Evolutionary conservation across 2,113 vertebrate species (phyloP).

Genomic region (Malaclemys terrapin): DNA sequence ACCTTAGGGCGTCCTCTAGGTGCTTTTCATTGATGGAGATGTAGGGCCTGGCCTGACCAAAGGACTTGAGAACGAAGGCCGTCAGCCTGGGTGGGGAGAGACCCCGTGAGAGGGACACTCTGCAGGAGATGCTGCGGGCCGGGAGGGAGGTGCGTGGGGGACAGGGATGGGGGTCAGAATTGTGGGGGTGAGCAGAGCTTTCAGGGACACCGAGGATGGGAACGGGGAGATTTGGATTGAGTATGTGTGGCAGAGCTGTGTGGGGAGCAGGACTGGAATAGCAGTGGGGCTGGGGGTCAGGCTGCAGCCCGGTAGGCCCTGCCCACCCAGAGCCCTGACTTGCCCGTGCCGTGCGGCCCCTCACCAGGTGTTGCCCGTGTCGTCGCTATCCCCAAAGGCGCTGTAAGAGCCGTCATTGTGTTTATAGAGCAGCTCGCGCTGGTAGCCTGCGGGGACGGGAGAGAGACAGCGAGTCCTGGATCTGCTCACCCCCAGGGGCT

Average conservation of each 20-base stretch:
- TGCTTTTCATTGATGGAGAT: conserved; percentile 78
- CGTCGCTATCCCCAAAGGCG: conserved; percentile 79
- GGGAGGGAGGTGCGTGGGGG: too few relatives aligned
- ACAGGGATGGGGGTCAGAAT: too few relatives aligned
- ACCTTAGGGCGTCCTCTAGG: conserved; percentile 60
- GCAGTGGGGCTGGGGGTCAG: neutral
- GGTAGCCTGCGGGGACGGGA: conserved; percentile 76
- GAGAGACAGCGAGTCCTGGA: fast-evolving
- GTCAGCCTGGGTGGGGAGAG: conserved; percentile 78
- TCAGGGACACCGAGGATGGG: neutral
- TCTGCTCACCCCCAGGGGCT: neutral
- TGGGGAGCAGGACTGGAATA: neutral
- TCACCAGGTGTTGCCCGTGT: conserved; percentile 86
- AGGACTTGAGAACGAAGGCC: conserved; percentile 86
- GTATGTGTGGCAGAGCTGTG: neutral
- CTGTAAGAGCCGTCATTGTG: conserved; percentile 86
- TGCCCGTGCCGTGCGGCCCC: neutral
- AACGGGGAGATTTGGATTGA: neutral
- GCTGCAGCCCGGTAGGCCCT: neutral
- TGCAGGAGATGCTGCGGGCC: neutral
- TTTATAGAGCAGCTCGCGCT: conserved; percentile 85
- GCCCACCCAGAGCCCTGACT: neutral
- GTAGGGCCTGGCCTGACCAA: conserved; percentile 70
- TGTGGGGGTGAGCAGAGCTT: neutral
- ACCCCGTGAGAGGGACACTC: fast-evolving